These are phyloP conservation scores for Mechanitis mazaeus DNA, from an alignment of 2,888 invertebrate species.

Conservation along the genomic window DNA sequence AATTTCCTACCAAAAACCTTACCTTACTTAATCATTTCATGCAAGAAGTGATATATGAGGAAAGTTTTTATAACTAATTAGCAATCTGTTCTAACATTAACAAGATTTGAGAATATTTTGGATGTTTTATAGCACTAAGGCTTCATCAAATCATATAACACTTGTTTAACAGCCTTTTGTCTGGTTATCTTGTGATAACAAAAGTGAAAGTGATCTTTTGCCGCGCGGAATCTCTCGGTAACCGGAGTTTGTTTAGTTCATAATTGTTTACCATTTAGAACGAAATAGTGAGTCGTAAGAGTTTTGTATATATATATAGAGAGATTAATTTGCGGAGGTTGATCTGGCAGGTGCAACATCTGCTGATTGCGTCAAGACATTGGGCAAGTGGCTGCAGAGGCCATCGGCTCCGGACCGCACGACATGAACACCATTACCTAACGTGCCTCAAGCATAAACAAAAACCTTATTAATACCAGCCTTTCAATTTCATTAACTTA, in stretches of 20 bases:
- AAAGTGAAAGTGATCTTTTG: constrained; percentile 41
- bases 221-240: constrained; percentile 26
- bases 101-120: constrained; percentile 24
- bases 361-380: constrained; percentile 69
- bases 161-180: constrained; percentile 25
- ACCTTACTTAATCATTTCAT: constrained; percentile 12
- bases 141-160: constrained; percentile 34
- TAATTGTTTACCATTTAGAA: constrained; percentile 31
- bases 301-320: constrained; percentile 22
- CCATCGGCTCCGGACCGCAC: constrained; percentile 62
- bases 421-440: constrained; percentile 62
- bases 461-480: constrained; percentile 60
- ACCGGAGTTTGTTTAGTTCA: constrained; percentile 31
- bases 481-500: constrained; percentile 38
- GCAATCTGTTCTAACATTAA: constrained; percentile 30
- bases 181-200: constrained; percentile 33
- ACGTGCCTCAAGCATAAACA: constrained; percentile 53
- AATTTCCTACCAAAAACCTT: constrained; percentile 14
- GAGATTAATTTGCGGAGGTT: constrained; percentile 54
- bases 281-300: constrained; percentile 31
- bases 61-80: constrained; percentile 31
- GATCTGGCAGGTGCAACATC: constrained; percentile 71
- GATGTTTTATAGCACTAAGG: constrained; percentile 47
- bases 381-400: constrained; percentile 67
- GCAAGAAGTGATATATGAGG: constrained; percentile 17